phyloP scores from a whole-genome alignment of 1,140 invertebrate genomes.

The Ceratina japonica region DNA sequence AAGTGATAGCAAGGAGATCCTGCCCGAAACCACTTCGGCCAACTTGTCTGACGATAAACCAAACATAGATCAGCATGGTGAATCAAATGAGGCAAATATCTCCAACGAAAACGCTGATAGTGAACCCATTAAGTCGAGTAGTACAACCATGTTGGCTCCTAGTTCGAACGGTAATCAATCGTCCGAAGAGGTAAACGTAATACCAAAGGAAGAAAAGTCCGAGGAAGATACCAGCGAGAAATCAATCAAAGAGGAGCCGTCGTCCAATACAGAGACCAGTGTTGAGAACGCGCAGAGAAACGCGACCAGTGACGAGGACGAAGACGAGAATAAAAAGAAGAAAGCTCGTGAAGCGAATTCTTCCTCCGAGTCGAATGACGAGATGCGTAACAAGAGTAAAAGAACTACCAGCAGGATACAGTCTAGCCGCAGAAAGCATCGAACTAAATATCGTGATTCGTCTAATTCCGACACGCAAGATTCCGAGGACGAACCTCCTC shows the following conservation, averaged over 20 bases:
- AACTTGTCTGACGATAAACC: slow-evolving; percentile 79
- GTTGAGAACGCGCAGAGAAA: slow-evolving; percentile 54
- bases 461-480: slow-evolving; percentile 73
- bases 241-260: slow-evolving; percentile 5
- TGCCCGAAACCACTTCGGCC: slow-evolving; percentile 77
- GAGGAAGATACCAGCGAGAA: slow-evolving; percentile 46
- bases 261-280: slow-evolving; percentile 35
- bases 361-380: slow-evolving; percentile 63
- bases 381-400: slow-evolving; percentile 44
- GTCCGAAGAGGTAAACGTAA: slow-evolving; percentile 46
- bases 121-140: slow-evolving; percentile 56
- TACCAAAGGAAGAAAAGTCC: slow-evolving; percentile 43
- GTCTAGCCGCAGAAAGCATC: slow-evolving; percentile 69
- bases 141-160: slow-evolving; percentile 43
- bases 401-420: slow-evolving; percentile 48
- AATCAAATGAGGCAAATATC: slow-evolving; percentile 69
- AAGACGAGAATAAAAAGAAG: slow-evolving; percentile 56
- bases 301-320: slow-evolving; percentile 63
- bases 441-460: slow-evolving; percentile 73
- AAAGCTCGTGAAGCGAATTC: slow-evolving; percentile 57
- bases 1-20: slow-evolving; percentile 79
- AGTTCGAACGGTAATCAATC: slow-evolving; percentile 46
- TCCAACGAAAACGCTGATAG: slow-evolving; percentile 63
- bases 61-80: slow-evolving; percentile 78
- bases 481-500: slow-evolving; percentile 69